Conservation (phyloP, 2,888 invertebrate genomes). For the Mythimna loreyi region DNA sequence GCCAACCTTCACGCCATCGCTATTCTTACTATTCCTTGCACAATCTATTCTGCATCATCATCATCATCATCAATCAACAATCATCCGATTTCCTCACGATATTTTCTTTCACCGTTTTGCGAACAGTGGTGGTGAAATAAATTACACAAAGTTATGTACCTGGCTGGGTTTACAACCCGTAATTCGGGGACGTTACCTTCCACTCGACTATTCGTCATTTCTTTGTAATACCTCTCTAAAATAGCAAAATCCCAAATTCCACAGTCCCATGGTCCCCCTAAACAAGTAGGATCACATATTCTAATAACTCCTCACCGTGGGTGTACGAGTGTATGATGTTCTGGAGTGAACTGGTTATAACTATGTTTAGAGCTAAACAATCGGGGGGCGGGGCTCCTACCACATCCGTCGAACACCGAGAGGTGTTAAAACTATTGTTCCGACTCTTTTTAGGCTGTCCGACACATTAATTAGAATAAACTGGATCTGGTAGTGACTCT, state of each 20-base stretch:
- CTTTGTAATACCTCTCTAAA: not conserved
- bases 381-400: constrained; percentile 76
- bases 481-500: not conserved
- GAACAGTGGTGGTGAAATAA: no score
- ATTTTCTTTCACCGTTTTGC: no score
- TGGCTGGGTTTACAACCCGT: no score
- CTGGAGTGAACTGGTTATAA: constrained; percentile 70
- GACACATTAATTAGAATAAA: constrained; percentile 69
- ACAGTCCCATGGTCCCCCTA: constrained; percentile 48
- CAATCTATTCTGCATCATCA: not conserved
- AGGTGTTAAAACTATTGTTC: constrained; percentile 87
- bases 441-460: constrained; percentile 68
- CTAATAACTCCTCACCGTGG: constrained; percentile 83
- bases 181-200: no score
- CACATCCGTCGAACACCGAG: constrained; percentile 80
- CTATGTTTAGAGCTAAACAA: constrained; percentile 71
- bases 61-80: no score
- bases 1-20: no score
- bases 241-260: not conserved
- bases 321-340: constrained; percentile 74
- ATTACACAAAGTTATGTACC: no score
- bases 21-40: no score
- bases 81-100: no score
- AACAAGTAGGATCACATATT: constrained; percentile 75
- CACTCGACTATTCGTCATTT: no score